A percentile compares a stretch with the other conserved stretches of the same genome.
These are phyloP conservation scores for Strigamia crassipes DNA, from an alignment of 2,888 invertebrate genomes.

Conservation along the genomic window DNA sequence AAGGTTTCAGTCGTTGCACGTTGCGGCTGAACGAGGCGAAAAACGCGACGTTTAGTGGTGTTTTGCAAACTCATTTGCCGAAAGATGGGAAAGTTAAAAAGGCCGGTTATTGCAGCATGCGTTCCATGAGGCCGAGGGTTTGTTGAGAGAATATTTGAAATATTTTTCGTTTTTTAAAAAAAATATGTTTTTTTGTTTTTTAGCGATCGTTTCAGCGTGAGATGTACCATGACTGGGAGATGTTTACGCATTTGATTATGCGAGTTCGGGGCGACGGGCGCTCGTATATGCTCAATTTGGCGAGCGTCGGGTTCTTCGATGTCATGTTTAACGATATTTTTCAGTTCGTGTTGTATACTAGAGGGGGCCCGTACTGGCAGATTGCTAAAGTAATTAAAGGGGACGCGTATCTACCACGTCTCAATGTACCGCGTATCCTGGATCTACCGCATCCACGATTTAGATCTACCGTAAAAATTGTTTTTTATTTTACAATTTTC, in stretches of 20 bases:
- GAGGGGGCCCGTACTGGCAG: constrained; percentile 99
- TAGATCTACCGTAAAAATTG: too few species aligned
- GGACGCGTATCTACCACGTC: too few species aligned
- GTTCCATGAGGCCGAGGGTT: constrained; percentile 70
- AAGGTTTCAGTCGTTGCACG: constrained; percentile 73
- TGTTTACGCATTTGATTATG: constrained; percentile 76
- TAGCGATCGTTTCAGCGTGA: constrained; percentile 82
- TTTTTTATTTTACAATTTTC: too few species aligned
- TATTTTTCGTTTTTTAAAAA: neutral
- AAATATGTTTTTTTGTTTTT: neutral
- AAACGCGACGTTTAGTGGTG: constrained; percentile 59
- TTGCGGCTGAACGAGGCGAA: constrained; percentile 70
- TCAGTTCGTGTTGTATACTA: constrained; percentile 83
- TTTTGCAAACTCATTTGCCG: constrained; percentile 66
- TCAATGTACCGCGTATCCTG: too few species aligned
- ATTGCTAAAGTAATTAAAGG: constrained; percentile 72
- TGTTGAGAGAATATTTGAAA: neutral
- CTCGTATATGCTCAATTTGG: constrained; percentile 80
- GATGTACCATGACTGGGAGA: constrained; percentile 72
- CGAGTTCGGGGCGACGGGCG: constrained; percentile 92
- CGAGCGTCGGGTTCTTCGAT: constrained; percentile 77
- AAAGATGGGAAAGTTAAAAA: constrained; percentile 78
- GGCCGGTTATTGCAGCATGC: constrained; percentile 82
- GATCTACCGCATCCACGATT: too few species aligned
- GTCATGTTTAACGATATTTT: constrained; percentile 87